Evolutionary conservation across 2,113 vertebrate species (phyloP).

Genomic region (Turnix velox): DNA sequence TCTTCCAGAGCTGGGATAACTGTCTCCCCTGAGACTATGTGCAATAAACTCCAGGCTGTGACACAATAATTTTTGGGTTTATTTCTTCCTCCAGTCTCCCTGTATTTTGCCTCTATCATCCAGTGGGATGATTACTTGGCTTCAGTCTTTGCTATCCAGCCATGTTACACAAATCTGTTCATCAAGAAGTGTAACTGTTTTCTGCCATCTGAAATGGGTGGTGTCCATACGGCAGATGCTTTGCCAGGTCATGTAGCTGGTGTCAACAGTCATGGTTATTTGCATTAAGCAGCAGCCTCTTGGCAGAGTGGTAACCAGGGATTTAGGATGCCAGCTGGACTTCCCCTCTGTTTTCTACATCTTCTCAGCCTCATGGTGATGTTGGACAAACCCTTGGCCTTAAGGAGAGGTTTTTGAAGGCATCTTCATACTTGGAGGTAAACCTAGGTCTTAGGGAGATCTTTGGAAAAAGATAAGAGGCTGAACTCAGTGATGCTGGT

Average conservation of each 20-base stretch:
- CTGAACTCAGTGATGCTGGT: background rate
- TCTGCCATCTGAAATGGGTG: background rate
- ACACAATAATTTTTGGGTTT: background rate
- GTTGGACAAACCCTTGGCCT: background rate
- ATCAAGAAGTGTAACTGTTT: background rate
- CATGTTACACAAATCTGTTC: background rate
- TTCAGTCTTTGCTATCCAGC: background rate
- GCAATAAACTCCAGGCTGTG: background rate
- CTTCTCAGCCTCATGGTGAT: background rate
- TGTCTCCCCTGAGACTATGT: background rate
- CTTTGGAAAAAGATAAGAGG: background rate
- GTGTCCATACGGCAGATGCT: accelerated
- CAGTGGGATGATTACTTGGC: background rate
- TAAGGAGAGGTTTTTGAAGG: background rate
- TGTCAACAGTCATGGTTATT: background rate
- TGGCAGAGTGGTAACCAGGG: background rate
- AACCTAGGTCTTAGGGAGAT: background rate
- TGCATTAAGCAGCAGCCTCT: background rate
- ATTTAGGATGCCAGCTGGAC: background rate
- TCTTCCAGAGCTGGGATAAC: background rate
- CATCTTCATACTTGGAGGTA: background rate
- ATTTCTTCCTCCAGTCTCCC: background rate
- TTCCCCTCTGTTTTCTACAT: background rate
- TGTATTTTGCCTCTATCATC: accelerated
- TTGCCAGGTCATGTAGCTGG: background rate